Base-by-base conservation (phyloP, 2,797 vertebrate species). In the Bradypus variegatus region DNA sequence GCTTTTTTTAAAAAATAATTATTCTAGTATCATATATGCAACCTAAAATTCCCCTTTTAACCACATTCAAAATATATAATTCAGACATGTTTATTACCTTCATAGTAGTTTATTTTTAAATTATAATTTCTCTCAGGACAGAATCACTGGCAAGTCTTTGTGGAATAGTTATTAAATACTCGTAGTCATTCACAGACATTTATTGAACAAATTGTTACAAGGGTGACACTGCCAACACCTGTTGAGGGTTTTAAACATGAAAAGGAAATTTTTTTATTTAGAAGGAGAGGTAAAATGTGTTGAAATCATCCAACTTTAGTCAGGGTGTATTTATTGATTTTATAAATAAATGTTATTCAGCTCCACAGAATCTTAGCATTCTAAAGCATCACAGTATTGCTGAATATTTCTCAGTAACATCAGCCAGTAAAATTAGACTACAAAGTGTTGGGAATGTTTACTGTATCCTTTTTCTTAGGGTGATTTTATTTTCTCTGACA, bases 121-220 rank as follows among this genome's bases (percentile, higher is more conserved):
- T 81, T 94, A 93, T 93, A 94, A 95, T 96, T 94, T 95, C 86
- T 87, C 84, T 95, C 90, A 95, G 87, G 95, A 85, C 60, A 0
- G 83, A 94, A 91, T 95, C 92, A 93, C 60, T 92, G 94, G 88
- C 88, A 94, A 95, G 90, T 94, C 94, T 96, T 94, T 92, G 85
- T 94, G 96, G 91, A 96, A 95, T 91, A 96, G 92, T 96, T 95
- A 96, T 95, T 96, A 96, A 96, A 89, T 92, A 78, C 36, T 27
- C 29, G 86, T 93, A 96, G 89, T 90, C 93, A 95, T 64, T 95
- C 92, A 91, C 91, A 95, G 94, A 86, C 80, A 79, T 92, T 93
- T 81, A 65, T 79, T 89, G 83, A 91, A 16, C 27, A 94, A 87
- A 80, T 67, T 86, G 67, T 93, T 92, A 65, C 6, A 75, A 58